phyloP scores from a whole-genome alignment of 2,888 invertebrate genomes.

The Drosophila sordidula region DNA sequence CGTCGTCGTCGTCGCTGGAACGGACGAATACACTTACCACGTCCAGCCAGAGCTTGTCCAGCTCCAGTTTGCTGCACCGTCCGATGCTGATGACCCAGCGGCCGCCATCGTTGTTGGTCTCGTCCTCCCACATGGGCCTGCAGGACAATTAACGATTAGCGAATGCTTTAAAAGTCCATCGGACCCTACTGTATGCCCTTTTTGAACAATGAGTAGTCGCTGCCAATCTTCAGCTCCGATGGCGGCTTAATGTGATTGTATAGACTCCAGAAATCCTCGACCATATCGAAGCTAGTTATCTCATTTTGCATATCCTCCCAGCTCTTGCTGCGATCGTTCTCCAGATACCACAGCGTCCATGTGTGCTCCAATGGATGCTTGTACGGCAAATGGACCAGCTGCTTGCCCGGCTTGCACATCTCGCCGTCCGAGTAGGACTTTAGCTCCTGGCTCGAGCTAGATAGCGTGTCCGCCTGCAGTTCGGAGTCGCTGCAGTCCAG shows the following conservation, averaged over 20 bases:
- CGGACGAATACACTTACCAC: conserved; percentile 85
- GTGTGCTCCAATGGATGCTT: conserved; percentile 97
- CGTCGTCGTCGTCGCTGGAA: background rate
- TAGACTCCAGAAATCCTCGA: conserved; percentile 99
- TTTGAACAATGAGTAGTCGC: conserved; percentile 92
- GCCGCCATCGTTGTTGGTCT: conserved; percentile 92
- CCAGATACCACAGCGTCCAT: conserved; percentile 99
- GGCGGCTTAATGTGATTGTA: conserved; percentile 94
- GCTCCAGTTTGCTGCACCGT: conserved; percentile 88
- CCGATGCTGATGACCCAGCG: conserved; percentile 92
- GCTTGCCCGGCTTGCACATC: conserved; percentile 2
- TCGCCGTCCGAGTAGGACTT: conserved; percentile 40
- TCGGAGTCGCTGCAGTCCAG: conserved; percentile 44
- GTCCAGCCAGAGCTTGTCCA: conserved; percentile 93
- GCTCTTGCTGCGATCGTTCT: conserved; percentile 91
- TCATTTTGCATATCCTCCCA: conserved; percentile 98
- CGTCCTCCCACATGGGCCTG: conserved; percentile 96
- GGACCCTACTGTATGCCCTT: conserved; percentile 85
- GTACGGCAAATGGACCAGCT: conserved; percentile 78
- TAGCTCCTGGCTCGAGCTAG: conserved; percentile 38
- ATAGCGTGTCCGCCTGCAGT: conserved; percentile 34
- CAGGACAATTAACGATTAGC: background rate
- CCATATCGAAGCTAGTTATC: conserved; percentile 96
- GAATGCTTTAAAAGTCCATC: too few relatives aligned
- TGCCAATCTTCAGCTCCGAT: conserved; percentile 90